Percentiles rank a stretch among this genome's conserved stretches.
Conservation (phyloP, 2,113 vertebrate species). For the Takifugu bimaculatus region DNA sequence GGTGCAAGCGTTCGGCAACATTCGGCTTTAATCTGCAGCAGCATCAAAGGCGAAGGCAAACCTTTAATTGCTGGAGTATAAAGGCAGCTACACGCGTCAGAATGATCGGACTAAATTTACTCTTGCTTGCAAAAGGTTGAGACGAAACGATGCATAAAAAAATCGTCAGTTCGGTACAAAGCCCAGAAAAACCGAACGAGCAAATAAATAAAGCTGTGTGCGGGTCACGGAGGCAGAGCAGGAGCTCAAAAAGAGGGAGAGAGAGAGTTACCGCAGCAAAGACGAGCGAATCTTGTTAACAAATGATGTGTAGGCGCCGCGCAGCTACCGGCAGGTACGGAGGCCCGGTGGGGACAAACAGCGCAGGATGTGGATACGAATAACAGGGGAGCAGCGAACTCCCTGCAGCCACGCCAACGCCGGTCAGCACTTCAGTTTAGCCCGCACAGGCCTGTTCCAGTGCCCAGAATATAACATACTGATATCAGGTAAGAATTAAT, state of each 20-base stretch:
- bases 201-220: conserved; percentile 20
- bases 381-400: conserved; percentile 60
- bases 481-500: conserved; percentile 9
- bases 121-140: no score
- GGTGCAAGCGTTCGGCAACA: neutral
- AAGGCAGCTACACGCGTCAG: no score
- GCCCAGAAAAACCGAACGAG: no score
- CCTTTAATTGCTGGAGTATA: conserved; percentile 33
- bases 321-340: conserved; percentile 69
- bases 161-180: no score
- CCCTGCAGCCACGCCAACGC: conserved; percentile 71
- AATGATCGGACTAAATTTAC: no score
- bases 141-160: no score
- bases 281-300: conserved; percentile 65
- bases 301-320: conserved; percentile 71
- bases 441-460: conserved; percentile 63
- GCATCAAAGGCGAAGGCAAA: neutral
- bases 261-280: conserved; percentile 61
- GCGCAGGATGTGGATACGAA: conserved; percentile 69
- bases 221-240: conserved; percentile 51
- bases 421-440: conserved; percentile 67
- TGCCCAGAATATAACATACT: no score
- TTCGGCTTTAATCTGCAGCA: neutral
- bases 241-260: conserved; percentile 27
- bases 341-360: conserved; percentile 70